Conservation (phyloP, 2,888 invertebrate species). For the Drosophila parthenogenetica region DNA sequence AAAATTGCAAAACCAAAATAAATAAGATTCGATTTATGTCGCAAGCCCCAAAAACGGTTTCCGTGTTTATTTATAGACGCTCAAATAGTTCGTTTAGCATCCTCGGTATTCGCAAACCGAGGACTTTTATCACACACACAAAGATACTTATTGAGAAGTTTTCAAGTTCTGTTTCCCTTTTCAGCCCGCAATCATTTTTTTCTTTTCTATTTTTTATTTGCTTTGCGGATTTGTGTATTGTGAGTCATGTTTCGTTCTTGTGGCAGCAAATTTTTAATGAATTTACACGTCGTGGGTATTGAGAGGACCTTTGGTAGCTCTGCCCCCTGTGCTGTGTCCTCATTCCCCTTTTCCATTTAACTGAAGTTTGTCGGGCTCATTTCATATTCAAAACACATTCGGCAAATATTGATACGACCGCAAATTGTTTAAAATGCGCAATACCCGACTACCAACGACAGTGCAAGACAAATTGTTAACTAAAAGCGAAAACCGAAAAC, state of each 20-base stretch:
- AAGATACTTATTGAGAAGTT: slow-evolving; percentile 9
- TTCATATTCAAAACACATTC: slow-evolving; percentile 79
- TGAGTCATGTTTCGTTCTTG: slow-evolving; percentile 54
- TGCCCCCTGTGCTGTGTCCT: background rate
- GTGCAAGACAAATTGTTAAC: slow-evolving; percentile 73
- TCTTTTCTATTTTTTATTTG: slow-evolving; percentile 53
- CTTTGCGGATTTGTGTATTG: slow-evolving; percentile 73
- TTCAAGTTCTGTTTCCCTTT: slow-evolving; percentile 45
- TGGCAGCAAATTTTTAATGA: slow-evolving; percentile 78
- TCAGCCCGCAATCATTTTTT: slow-evolving; percentile 65
- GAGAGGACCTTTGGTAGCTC: slow-evolving; percentile 17
- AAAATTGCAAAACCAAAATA: slow-evolving; percentile 75
- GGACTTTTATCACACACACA: slow-evolving; percentile 52
- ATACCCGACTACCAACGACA: slow-evolving; percentile 47
- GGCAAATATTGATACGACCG: slow-evolving; percentile 75
- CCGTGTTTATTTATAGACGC: slow-evolving; percentile 73
- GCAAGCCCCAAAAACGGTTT: slow-evolving; percentile 51
- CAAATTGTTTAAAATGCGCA: slow-evolving; percentile 77
- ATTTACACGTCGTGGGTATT: slow-evolving; percentile 64
- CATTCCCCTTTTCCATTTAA: background rate
- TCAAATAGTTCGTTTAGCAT: slow-evolving; percentile 74
- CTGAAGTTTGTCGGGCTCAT: slow-evolving; percentile 49
- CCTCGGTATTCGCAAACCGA: slow-evolving; percentile 19
- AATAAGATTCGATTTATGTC: slow-evolving; percentile 80
- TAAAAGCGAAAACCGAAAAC: slow-evolving; percentile 33